These are phyloP conservation scores for Ctenicera cuprea DNA, from an alignment of 2,888 invertebrate genomes.

Conservation along the genomic window DNA sequence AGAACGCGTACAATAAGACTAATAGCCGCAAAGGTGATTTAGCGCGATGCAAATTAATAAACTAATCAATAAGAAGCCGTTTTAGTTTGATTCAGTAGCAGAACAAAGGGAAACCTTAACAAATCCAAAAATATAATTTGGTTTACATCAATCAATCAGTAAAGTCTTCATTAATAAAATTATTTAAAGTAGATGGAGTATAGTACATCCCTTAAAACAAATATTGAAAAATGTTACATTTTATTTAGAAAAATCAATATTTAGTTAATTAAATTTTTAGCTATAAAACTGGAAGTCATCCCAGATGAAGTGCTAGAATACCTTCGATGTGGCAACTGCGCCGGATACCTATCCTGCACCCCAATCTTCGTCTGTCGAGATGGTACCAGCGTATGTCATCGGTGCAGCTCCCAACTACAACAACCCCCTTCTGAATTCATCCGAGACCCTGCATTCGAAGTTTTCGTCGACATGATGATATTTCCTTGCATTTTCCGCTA, in stretches of 20 bases:
- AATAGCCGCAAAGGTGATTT: background rate
- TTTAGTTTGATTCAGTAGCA: background rate
- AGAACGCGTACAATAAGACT: background rate
- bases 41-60: background rate
- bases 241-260: no score
- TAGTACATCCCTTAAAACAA: no score
- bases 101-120: no score
- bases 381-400: slow-evolving; percentile 67
- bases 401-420: slow-evolving; percentile 65
- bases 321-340: slow-evolving; percentile 66
- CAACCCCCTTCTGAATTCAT: slow-evolving; percentile 59
- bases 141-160: no score
- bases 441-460: slow-evolving; percentile 65
- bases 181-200: no score
- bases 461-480: slow-evolving; percentile 62
- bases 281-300: slow-evolving; percentile 60
- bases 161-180: no score
- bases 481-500: slow-evolving; percentile 66
- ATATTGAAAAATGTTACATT: no score
- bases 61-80: slow-evolving; percentile 3
- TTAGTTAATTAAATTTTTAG: no score
- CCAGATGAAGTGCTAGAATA: slow-evolving; percentile 63
- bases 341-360: slow-evolving; percentile 65
- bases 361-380: slow-evolving; percentile 65
- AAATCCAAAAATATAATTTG: no score